Evolutionary conservation across 2,113 vertebrate species (phyloP).

Genomic region (Sialia sialis): DNA sequence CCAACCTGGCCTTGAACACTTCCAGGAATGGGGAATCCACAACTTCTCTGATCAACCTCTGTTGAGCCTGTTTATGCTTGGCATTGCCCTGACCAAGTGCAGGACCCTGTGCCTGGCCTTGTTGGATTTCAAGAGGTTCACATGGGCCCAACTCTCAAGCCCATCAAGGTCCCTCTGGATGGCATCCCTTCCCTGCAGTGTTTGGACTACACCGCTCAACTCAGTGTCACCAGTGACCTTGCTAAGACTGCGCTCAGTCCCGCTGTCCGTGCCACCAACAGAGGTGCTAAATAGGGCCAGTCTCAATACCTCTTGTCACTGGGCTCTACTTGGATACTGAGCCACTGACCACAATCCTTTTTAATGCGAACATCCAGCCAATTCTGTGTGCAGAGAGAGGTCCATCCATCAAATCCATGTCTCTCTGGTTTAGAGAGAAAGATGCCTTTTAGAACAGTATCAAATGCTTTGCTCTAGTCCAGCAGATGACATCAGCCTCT

Average conservation of each 20-base stretch:
- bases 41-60: not conserved
- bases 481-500: not conserved
- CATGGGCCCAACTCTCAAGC: not conserved
- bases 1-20: not conserved
- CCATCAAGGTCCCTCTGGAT: not conserved
- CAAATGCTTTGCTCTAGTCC: not conserved
- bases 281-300: not conserved
- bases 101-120: not conserved
- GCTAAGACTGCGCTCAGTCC: not conserved
- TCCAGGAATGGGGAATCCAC: not conserved
- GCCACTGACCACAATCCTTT: not conserved
- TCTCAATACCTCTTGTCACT: not conserved
- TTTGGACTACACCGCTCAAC: fast-evolving
- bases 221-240: not conserved
- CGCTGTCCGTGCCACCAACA: fast-evolving
- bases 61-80: not conserved
- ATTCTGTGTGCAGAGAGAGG: not conserved
- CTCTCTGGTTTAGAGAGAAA: not conserved
- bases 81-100: not conserved
- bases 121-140: not conserved
- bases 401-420: not conserved
- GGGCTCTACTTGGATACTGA: not conserved
- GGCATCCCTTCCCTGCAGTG: fast-evolving
- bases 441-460: no score
- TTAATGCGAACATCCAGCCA: not conserved